Conservation (phyloP, 2,797 vertebrate species). For the Hoplostethus atlanticus region DNA sequence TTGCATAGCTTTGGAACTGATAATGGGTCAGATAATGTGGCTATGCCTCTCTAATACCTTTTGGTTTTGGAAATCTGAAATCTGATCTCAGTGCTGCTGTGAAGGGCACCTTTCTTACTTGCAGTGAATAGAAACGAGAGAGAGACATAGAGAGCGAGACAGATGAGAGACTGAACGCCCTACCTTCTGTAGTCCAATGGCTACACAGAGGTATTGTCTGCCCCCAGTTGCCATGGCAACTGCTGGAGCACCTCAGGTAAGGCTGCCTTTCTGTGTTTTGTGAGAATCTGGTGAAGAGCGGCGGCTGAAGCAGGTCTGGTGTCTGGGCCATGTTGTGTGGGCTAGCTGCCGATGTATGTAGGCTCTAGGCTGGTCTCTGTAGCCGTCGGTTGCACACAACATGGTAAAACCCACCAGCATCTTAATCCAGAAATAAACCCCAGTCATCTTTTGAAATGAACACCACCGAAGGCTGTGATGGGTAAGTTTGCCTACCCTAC, state of each 20-base stretch:
- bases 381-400: neutral
- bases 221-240: conserved; percentile 74
- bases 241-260: conserved; percentile 49
- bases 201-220: conserved; percentile 59
- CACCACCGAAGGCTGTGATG: no score
- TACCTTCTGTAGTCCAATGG: conserved; percentile 27
- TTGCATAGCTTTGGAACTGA: neutral
- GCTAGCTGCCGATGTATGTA: neutral
- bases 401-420: no score
- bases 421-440: no score
- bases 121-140: conserved; percentile 4
- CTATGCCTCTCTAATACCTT: neutral
- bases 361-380: neutral
- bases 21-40: conserved; percentile 32
- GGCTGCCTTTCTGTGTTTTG: conserved; percentile 9
- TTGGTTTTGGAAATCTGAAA: conserved; percentile 45
- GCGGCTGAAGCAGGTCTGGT: conserved; percentile 5
- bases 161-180: neutral
- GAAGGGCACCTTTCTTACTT: conserved; percentile 53
- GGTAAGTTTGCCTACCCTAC: no score
- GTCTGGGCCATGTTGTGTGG: neutral
- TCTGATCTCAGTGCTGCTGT: conserved; percentile 44
- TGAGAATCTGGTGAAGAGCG: conserved; percentile 16
- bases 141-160: neutral
- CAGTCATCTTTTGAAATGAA: no score